A percentile compares a stretch with the other conserved stretches of the same genome.
phyloP scores from a whole-genome alignment of 2,888 invertebrate species.

The Stenodema calcarata region DNA sequence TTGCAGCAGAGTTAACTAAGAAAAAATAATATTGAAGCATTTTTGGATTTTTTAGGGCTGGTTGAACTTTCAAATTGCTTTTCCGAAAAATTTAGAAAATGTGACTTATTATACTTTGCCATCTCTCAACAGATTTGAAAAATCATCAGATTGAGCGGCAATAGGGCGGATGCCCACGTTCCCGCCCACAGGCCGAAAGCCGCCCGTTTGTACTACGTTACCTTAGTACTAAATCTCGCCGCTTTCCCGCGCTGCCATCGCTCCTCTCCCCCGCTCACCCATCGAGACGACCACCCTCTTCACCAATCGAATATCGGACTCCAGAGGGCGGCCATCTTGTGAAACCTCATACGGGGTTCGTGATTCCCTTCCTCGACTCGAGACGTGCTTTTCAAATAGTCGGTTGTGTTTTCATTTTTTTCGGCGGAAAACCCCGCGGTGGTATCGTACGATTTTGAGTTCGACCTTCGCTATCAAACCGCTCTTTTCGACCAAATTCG shows the following conservation, averaged over 20 bases:
- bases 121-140: too few species aligned
- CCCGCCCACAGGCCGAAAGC: too few species aligned
- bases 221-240: background rate
- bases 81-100: too few species aligned
- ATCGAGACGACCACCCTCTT: constrained; percentile 1
- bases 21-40: too few species aligned
- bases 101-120: too few species aligned
- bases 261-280: background rate
- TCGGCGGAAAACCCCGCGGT: background rate
- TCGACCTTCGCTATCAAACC: background rate
- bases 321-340: constrained; percentile 37
- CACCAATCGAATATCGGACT: constrained; percentile 39
- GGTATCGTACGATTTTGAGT: background rate
- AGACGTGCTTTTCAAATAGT: constrained; percentile 8
- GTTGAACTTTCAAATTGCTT: too few species aligned
- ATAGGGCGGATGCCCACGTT: too few species aligned
- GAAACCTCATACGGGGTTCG: constrained; percentile 40
- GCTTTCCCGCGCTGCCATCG: background rate
- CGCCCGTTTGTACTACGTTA: constrained; percentile 21
- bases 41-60: too few species aligned
- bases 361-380: constrained; percentile 12
- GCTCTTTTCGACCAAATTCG: background rate
- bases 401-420: background rate
- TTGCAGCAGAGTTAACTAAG: too few species aligned
- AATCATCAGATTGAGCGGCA: too few species aligned